Evolutionary conservation across 2,888 invertebrate species (phyloP).

Genomic region (Epiblema foenella): DNA sequence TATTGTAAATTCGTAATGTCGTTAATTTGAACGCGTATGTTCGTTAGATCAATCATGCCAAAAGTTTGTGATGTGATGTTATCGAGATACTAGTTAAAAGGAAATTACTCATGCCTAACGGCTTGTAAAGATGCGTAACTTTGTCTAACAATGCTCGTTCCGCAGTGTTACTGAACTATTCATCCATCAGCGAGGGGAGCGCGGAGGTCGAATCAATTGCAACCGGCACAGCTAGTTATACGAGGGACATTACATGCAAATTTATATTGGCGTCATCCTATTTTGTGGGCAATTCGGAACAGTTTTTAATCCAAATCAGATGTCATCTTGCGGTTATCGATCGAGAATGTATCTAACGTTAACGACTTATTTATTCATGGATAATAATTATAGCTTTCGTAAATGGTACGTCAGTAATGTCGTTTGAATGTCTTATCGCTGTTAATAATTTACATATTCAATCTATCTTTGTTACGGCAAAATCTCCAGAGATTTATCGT

Average conservation of each 20-base stretch:
- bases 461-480: neutral
- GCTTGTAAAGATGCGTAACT: conserved; percentile 14
- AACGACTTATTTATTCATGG: conserved; percentile 5
- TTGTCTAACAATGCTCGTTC: conserved; percentile 21
- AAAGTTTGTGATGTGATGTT: neutral
- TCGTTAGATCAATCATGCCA: neutral
- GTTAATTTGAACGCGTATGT: neutral
- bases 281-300: neutral
- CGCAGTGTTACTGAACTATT: conserved; percentile 31
- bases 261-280: conserved; percentile 5
- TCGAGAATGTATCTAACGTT: neutral
- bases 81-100: neutral
- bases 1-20: neutral
- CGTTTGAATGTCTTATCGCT: conserved; percentile 4
- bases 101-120: conserved; percentile 9
- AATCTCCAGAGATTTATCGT: neutral
- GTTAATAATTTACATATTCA: conserved; percentile 4
- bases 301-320: neutral
- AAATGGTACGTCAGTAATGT: neutral
- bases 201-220: conserved; percentile 70
- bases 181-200: conserved; percentile 48
- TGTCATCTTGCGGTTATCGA: neutral
- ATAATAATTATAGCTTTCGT: neutral
- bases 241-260: conserved; percentile 18
- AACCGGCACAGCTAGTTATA: conserved; percentile 39